A percentile compares a stretch with the other conserved stretches of the same genome.
Evolutionary conservation across 2,888 invertebrate species (phyloP).

Genomic region (Drosophila recens): DNA sequence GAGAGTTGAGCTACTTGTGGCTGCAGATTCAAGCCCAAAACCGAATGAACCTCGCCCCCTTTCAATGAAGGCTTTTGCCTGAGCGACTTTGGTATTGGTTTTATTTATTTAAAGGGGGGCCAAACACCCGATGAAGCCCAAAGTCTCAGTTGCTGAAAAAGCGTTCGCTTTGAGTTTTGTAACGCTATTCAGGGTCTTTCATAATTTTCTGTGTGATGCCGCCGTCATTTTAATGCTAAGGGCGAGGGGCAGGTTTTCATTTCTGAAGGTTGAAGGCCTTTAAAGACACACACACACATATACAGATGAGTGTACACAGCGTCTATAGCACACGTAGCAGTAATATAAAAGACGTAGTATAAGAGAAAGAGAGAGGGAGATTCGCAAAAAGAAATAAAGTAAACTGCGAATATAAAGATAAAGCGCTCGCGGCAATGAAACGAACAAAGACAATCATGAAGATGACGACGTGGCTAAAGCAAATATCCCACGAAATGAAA

Average conservation of each 20-base stretch:
- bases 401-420: slow-evolving; percentile 75
- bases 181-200: slow-evolving; percentile 57
- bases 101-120: slow-evolving; percentile 72
- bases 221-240: slow-evolving; percentile 52
- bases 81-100: slow-evolving; percentile 53
- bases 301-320: slow-evolving; percentile 29
- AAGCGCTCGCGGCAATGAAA: slow-evolving; percentile 64
- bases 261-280: slow-evolving; percentile 31
- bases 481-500: slow-evolving; percentile 36
- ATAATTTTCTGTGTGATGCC: slow-evolving; percentile 65
- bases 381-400: slow-evolving; percentile 68
- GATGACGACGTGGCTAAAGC: slow-evolving; percentile 38
- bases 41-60: neutral
- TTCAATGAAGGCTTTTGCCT: slow-evolving; percentile 32
- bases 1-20: slow-evolving; percentile 47
- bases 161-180: slow-evolving; percentile 61
- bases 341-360: slow-evolving; percentile 59
- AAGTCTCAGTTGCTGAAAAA: slow-evolving; percentile 72
- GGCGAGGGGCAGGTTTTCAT: slow-evolving; percentile 25
- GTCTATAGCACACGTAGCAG: slow-evolving; percentile 53
- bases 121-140: slow-evolving; percentile 76
- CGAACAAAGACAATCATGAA: slow-evolving; percentile 65
- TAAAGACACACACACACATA: slow-evolving; percentile 27
- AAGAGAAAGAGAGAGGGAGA: neutral
- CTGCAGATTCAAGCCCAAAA: slow-evolving; percentile 11